Evolutionary conservation across 2,797 vertebrate genomes (phyloP).

Genomic region (Myotis pilosus): DNA sequence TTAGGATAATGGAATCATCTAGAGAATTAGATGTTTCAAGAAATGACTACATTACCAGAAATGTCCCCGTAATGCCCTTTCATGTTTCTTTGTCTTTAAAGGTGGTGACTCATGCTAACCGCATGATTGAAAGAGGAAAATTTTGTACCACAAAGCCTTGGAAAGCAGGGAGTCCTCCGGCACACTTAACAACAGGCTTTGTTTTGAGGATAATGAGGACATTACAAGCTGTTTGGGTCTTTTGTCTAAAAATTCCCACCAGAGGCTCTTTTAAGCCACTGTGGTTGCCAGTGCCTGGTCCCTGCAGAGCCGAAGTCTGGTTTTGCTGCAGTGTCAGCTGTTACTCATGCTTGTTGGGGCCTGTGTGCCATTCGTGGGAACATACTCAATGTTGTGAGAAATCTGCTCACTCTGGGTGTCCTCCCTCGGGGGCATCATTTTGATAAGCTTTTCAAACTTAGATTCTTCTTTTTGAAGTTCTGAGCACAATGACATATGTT

Average conservation of each 20-base stretch:
- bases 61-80: slow-evolving; percentile 37
- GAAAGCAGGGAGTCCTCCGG: slow-evolving; percentile 65
- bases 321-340: slow-evolving; percentile 75
- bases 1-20: slow-evolving; percentile 19
- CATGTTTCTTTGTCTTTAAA: slow-evolving; percentile 57
- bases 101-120: slow-evolving; percentile 64
- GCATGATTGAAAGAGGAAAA: slow-evolving; percentile 55
- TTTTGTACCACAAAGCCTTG: slow-evolving; percentile 59
- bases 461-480: slow-evolving; percentile 70
- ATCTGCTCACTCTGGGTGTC: slow-evolving; percentile 41
- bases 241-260: slow-evolving; percentile 80
- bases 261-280: slow-evolving; percentile 69
- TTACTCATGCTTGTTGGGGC: slow-evolving; percentile 56
- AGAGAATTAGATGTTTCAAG: slow-evolving; percentile 53
- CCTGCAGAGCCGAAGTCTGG: slow-evolving; percentile 72
- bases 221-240: slow-evolving; percentile 80
- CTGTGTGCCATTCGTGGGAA: slow-evolving; percentile 55
- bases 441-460: slow-evolving; percentile 45
- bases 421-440: slow-evolving; percentile 33
- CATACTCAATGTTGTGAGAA: slow-evolving; percentile 53
- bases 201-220: slow-evolving; percentile 83
- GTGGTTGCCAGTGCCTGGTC: slow-evolving; percentile 70
- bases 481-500: slow-evolving; percentile 62
- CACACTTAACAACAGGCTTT: slow-evolving; percentile 78
- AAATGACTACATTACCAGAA: slow-evolving; percentile 39